Base-by-base conservation (phyloP, 64 coral and sea anemone genomes). In the Pachyseris speciosa region DNA sequence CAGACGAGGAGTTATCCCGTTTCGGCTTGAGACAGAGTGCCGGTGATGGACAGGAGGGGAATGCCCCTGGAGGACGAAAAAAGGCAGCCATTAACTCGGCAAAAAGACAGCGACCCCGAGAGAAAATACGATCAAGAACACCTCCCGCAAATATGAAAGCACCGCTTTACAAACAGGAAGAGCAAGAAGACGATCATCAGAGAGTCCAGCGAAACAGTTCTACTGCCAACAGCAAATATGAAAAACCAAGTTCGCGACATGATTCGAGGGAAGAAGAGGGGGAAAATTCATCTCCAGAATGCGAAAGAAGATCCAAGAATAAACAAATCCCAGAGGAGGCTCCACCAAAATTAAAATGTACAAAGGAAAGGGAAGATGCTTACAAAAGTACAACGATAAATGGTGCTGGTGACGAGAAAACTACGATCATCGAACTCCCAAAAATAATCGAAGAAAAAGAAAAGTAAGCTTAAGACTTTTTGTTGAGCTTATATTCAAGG, bases 101-200 rank as follows among this genome's bases (percentile, higher is more conserved):
- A 53, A 91, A 48, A 91, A 71, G 69, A 75, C 51, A 53, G 22
- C 73, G 75, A 63, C 78, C 80, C 22, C 80, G 89, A 34, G 79
- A 91, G 43, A 91, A 91, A 83, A 84, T 91, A 72, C 67, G 50
- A 22, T n/a, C 77, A 72, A 91, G 48, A 64, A 16, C 37, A 12
- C 1, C 75, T 6, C 38, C 67, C 3, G 3, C 38, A 53, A 70
- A 73, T 6, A 15, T 20, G 16, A 65, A 84, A 40, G 13, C 29
- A 31, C 48, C 9, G 15, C 16, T 70, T 16, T 43, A 61, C 12
- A 84, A 45, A 9, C 13, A 42, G 30, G 67, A 83, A 31, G 25
- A 57, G 49, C 52, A 53, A 29, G 66, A 31, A 41, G 48, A 69
- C n/a, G 51, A 61, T 40, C 31, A 37, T 15, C n/a, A n/a, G n/a